Evolutionary conservation across 2,113 vertebrate species (phyloP).

Genomic region (Podarcis raffonei): DNA sequence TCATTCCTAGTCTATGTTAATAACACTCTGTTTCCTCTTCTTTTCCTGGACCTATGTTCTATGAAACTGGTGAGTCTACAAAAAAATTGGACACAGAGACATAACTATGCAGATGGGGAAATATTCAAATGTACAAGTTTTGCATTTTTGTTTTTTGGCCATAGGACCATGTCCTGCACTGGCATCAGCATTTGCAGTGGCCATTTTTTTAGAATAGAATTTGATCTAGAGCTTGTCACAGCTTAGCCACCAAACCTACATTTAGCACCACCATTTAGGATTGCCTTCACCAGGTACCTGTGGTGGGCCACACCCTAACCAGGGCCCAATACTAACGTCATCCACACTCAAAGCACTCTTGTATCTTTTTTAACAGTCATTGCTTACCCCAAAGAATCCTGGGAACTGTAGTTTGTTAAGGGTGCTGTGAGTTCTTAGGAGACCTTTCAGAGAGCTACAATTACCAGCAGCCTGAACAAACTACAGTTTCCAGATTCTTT

Average conservation of each 20-base stretch:
- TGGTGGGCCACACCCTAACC: not conserved
- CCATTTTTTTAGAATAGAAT: not conserved
- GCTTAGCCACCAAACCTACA: not conserved
- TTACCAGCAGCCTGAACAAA: too few relatives aligned
- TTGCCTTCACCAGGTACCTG: not conserved
- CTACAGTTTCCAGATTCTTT: too few relatives aligned
- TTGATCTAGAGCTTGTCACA: not conserved
- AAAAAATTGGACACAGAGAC: fast-evolving
- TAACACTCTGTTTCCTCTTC: not conserved
- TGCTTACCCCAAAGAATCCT: too few relatives aligned
- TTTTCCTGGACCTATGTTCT: fast-evolving
- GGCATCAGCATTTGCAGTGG: not conserved
- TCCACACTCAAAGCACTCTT: too few relatives aligned
- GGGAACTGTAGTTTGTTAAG: too few relatives aligned
- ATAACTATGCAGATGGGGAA: too few relatives aligned
- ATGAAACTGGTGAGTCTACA: not conserved
- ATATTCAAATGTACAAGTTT: too few relatives aligned
- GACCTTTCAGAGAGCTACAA: too few relatives aligned
- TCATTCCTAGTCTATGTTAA: not conserved
- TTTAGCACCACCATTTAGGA: not conserved
- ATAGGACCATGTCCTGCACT: not conserved
- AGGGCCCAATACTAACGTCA: not conserved
- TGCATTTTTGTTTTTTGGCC: too few relatives aligned
- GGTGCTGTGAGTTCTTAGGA: too few relatives aligned
- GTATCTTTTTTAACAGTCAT: too few relatives aligned